Evolutionary conservation across 1,140 invertebrate genomes (phyloP), one percentile per base, ranked within the genome.

Genomic region (Anoplophora glabripennis): DNA sequence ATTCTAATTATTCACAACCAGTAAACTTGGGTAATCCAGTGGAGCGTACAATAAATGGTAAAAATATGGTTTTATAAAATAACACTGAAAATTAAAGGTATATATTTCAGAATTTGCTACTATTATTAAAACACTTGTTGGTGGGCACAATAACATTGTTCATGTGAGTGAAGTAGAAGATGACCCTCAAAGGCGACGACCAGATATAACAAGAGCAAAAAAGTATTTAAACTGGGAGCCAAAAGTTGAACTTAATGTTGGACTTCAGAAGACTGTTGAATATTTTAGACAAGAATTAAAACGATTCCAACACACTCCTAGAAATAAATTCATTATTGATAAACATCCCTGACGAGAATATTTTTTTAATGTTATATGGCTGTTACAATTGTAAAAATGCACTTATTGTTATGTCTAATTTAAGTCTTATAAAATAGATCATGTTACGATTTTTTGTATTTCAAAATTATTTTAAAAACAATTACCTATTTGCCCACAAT

Each of bases 11-110:
- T 72, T 89, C 92, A 0, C 80, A 86, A 65, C 97, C 98, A 15
- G 86, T 99, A 0, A 99, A 99, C 80, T 78, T 99, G 54, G 98
- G 98, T 21, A 99, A 99, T 83, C 97, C 98, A 1, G 92, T 95
- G 33, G 98, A 99, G 78, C 91, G 98, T 76, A 93, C 93, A 1
- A 99, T 99, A 67, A 85, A 90, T 82, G 89, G 90, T 90, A 79
- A 71, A 28, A 28, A 52, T 53, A 1, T 9, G 41, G 47, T 60
- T 34, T 4, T 21, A 37, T 40, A 28, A 11, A 53, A 4, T 53
- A 42, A 15, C 10, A 14, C n/a, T 46, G 14, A 18, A 14, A 18
- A 46, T 18, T 46, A 46, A 14, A 14, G 14, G 12, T 46, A 3
- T n/a, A 40, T 46, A 18, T 78, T 80, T 17, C 72, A 92, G 92